Evolutionary conservation across 2,113 vertebrate species (phyloP).

Genomic region (Panthera tigris): DNA sequence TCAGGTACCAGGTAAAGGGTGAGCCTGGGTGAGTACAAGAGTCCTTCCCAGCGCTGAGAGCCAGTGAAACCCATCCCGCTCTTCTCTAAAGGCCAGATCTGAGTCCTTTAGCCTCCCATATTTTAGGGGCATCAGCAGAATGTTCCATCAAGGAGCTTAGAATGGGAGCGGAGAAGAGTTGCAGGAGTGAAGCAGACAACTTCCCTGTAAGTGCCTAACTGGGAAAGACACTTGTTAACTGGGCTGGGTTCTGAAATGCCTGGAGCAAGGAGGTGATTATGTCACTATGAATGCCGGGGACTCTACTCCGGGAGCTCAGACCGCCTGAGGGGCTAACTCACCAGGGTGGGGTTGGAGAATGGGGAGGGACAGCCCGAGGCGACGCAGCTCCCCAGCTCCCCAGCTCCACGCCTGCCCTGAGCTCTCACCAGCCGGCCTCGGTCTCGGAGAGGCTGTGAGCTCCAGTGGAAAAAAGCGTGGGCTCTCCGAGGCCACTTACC

Average conservation of each 20-base stretch:
- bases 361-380: not conserved
- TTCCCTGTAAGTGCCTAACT: not conserved
- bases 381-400: not conserved
- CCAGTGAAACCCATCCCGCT: not conserved
- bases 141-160: not conserved
- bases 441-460: not conserved
- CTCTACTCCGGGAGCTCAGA: not conserved
- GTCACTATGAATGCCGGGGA: not conserved
- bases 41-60: not conserved
- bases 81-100: not conserved
- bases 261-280: not conserved
- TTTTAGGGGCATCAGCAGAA: not conserved
- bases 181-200: not conserved
- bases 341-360: not conserved
- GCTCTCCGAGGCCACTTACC: not conserved
- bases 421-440: not conserved
- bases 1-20: not conserved
- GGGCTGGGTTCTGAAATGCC: not conserved
- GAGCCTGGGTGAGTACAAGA: not conserved
- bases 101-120: too few species aligned
- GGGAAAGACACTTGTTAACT: not conserved
- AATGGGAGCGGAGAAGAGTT: not conserved
- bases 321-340: not conserved
- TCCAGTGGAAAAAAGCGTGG: not conserved
- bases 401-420: rapidly evolving